These are phyloP conservation scores for Tympanoctomys barrerae DNA, from an alignment of 2,797 vertebrate species.

Conservation along the genomic window DNA sequence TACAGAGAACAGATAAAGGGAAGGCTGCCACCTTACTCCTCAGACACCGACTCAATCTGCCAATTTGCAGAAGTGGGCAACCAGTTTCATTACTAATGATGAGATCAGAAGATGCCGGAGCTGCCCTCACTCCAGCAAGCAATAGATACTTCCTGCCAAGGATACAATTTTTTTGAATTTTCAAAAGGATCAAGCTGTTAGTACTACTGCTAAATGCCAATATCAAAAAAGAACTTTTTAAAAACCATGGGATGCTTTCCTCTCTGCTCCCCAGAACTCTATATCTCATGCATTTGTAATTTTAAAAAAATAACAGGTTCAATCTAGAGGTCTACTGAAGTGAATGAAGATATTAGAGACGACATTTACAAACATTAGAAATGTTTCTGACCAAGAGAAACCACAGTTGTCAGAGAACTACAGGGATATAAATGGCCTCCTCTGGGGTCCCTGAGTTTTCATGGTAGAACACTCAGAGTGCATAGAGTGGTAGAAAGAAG, in stretches of 20 bases:
- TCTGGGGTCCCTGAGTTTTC: neutral
- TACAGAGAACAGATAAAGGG: conserved; percentile 55
- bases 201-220: conserved; percentile 72
- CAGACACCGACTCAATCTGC: conserved; percentile 48
- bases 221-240: conserved; percentile 79
- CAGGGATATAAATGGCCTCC: conserved; percentile 49
- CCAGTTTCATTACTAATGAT: conserved; percentile 73
- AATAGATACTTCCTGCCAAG: conserved; percentile 55
- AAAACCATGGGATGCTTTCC: conserved; percentile 61
- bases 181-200: conserved; percentile 82
- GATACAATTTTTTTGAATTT: conserved; percentile 38
- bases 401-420: conserved; percentile 48
- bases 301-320: conserved; percentile 45
- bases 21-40: conserved; percentile 60
- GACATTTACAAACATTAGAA: conserved; percentile 66
- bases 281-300: conserved; percentile 39
- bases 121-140: conserved; percentile 63
- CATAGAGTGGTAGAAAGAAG: neutral
- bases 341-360: conserved; percentile 71
- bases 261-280: conserved; percentile 72
- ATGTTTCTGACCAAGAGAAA: conserved; percentile 65
- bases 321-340: conserved; percentile 71
- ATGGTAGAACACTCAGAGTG: conserved; percentile 42
- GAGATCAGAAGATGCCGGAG: conserved; percentile 75
- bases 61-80: conserved; percentile 81